Percentiles rank a stretch among this genome's conserved stretches.
These are phyloP conservation scores for Phocides pigmalion DNA, from an alignment of 1,140 invertebrate genomes.

Conservation along the genomic window DNA sequence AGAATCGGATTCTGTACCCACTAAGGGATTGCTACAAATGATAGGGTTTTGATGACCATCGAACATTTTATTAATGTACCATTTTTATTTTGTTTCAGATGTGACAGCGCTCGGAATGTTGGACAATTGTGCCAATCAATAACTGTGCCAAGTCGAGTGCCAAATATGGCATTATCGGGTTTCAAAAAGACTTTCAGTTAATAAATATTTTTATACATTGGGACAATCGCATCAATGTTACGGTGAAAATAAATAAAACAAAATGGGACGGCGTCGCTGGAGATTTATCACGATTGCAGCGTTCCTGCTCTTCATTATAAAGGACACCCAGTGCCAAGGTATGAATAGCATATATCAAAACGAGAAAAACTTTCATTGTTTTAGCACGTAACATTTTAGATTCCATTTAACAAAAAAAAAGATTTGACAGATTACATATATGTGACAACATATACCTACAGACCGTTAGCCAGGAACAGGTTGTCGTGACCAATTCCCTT, in stretches of 20 bases:
- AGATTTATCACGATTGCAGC: slow-evolving; percentile 70
- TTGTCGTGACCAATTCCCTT: too few relatives aligned
- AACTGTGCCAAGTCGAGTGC: slow-evolving; percentile 39
- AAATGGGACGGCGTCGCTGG: slow-evolving; percentile 75
- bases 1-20: too few relatives aligned
- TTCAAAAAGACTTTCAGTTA: slow-evolving; percentile 41
- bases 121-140: slow-evolving; percentile 46
- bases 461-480: too few relatives aligned
- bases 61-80: background rate
- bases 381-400: too few relatives aligned
- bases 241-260: slow-evolving; percentile 67
- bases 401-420: too few relatives aligned
- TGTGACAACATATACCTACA: too few relatives aligned
- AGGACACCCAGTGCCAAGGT: slow-evolving; percentile 76
- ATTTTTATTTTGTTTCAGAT: slow-evolving; percentile 71
- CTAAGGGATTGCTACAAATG: too few relatives aligned
- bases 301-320: slow-evolving; percentile 69
- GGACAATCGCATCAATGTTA: slow-evolving; percentile 61
- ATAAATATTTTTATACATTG: slow-evolving; percentile 36
- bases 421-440: too few relatives aligned
- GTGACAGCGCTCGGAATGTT: slow-evolving; percentile 58
- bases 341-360: too few relatives aligned
- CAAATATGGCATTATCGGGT: slow-evolving; percentile 54
- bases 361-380: too few relatives aligned
- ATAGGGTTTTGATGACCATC: too few relatives aligned